Conservation (phyloP, 37 sponge, comb jelly and placozoan species). For the Chondrosia reniformis region DNA sequence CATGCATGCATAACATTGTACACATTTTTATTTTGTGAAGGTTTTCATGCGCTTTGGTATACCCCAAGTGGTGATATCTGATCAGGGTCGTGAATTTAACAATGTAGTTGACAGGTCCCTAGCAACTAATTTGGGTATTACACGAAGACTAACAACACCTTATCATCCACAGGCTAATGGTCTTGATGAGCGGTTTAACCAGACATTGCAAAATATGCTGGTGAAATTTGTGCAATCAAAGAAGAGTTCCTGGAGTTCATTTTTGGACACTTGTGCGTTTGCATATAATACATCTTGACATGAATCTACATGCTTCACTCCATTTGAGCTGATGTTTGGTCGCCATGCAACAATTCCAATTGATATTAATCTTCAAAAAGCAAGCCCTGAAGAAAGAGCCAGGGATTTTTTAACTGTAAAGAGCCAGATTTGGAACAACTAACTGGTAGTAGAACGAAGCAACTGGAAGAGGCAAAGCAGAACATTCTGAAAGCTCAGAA, state of each 20-base stretch:
- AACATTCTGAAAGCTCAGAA: conserved; percentile 67
- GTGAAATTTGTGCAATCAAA: conserved; percentile 53
- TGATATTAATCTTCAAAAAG: conserved; percentile 32
- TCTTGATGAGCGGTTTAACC: conserved; percentile 61
- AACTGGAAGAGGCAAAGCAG: conserved; percentile 50
- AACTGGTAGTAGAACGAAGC: neutral
- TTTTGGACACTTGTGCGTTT: conserved; percentile 62
- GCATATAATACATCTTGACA: conserved; percentile 72
- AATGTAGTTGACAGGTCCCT: neutral
- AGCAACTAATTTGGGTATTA: neutral
- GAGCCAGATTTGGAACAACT: too few relatives aligned
- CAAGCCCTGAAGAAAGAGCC: conserved; percentile 29
- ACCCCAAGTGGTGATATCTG: neutral
- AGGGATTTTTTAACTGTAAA: too few relatives aligned
- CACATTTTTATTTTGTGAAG: neutral
- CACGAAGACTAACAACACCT: neutral
- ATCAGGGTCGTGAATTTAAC: neutral
- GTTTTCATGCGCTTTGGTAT: conserved; percentile 1
- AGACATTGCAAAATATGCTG: conserved; percentile 68
- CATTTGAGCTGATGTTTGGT: conserved; percentile 75
- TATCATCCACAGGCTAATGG: conserved; percentile 53
- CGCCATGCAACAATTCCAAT: conserved; percentile 57
- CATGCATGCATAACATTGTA: too few relatives aligned
- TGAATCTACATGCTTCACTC: conserved; percentile 60
- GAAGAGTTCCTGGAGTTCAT: conserved; percentile 33